Evolutionary conservation across 2,888 invertebrate species (phyloP).

Genomic region (Tachina grossa): DNA sequence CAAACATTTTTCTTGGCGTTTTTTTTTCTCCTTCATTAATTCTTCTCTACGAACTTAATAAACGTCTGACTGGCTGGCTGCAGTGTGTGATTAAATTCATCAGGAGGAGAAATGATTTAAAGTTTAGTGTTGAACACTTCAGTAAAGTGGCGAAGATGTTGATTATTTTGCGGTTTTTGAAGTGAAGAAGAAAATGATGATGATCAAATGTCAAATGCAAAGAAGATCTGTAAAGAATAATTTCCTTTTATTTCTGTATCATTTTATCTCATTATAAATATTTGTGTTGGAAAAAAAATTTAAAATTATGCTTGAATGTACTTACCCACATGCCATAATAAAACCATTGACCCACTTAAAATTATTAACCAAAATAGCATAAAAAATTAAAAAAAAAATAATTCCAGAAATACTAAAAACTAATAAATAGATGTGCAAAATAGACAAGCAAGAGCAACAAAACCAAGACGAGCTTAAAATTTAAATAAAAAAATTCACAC

Average conservation of each 20-base stretch:
- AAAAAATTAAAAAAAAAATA: constrained; percentile 7
- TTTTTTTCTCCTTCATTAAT: too few relatives aligned
- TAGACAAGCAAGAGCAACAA: constrained; percentile 12
- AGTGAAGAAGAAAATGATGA: constrained; percentile 40
- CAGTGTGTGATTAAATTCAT: constrained; percentile 40
- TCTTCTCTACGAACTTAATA: constrained; percentile 1
- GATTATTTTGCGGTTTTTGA: constrained; percentile 53
- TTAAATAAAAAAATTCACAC: constrained; percentile 58
- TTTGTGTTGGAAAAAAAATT: not conserved
- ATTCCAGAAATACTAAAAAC: constrained; percentile 9
- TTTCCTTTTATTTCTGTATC: constrained; percentile 22
- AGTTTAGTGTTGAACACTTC: constrained; percentile 19
- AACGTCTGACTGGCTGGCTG: constrained; percentile 36
- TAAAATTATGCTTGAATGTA: constrained; percentile 30
- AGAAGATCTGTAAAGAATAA: constrained; percentile 52
- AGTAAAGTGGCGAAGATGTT: constrained; percentile 31
- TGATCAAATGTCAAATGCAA: constrained; percentile 66
- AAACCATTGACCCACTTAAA: constrained; percentile 69
- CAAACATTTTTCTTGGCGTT: constrained; percentile 23
- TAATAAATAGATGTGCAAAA: constrained; percentile 47
- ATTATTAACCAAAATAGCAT: constrained; percentile 63
- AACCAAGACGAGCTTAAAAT: not conserved
- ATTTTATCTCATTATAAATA: constrained; percentile 18
- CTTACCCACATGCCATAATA: constrained; percentile 54
- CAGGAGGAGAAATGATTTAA: constrained; percentile 26